Evolutionary conservation across 2,113 vertebrate genomes (phyloP).

Genomic region (Ictidomys tridecemlineatus): DNA sequence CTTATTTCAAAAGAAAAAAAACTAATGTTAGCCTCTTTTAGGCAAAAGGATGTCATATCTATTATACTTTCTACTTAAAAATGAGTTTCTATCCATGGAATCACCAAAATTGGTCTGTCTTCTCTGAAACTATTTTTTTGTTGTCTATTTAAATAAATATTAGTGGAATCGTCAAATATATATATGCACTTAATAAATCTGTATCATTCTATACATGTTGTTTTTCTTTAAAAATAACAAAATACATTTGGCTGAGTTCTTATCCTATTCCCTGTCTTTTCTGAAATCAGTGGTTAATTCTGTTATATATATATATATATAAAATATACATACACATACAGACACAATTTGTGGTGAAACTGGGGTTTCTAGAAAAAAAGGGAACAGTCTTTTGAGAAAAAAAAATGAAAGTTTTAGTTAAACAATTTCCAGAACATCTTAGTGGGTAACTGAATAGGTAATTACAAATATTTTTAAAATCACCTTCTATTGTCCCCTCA

Average conservation of each 20-base stretch:
- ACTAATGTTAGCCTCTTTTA: slow-evolving; percentile 55
- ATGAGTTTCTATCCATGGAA: background rate
- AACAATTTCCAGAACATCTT: background rate
- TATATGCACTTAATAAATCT: background rate
- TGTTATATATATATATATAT: background rate
- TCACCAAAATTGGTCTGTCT: background rate
- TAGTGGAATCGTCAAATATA: background rate
- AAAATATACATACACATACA: too few species aligned
- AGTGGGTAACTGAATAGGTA: background rate
- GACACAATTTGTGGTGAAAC: background rate
- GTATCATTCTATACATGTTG: background rate
- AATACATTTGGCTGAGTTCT: background rate
- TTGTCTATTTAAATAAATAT: slow-evolving; percentile 22
- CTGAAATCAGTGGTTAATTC: background rate
- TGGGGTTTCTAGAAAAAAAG: background rate
- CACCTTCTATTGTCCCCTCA: background rate
- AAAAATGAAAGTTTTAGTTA: background rate
- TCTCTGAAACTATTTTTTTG: slow-evolving; percentile 16
- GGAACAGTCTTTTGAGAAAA: background rate
- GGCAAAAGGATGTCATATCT: slow-evolving; percentile 39
- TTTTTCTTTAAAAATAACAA: background rate
- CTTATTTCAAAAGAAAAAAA: slow-evolving; percentile 54
- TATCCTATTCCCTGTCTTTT: background rate
- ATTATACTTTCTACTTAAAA: slow-evolving; percentile 60
- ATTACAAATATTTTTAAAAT: background rate